A percentile compares a stretch with the other conserved stretches of the same genome.
phyloP scores from a whole-genome alignment of 92 coral and sea anemone species.

The Galaxea fascicularis region DNA sequence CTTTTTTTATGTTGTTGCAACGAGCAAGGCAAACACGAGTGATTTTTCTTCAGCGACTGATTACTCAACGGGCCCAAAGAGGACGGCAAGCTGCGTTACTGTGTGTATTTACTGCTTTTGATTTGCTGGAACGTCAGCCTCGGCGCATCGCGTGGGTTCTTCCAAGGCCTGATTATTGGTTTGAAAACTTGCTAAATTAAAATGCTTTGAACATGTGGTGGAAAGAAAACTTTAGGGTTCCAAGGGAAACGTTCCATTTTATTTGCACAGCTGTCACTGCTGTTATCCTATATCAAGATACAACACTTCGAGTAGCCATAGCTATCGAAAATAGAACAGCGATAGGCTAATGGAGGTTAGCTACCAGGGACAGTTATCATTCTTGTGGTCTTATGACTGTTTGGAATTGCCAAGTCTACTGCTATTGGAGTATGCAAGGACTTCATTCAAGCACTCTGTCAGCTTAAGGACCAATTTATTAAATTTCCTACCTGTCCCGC shows the following conservation, averaged over 20 bases:
- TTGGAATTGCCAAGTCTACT: constrained; percentile 25
- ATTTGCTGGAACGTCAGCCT: not conserved
- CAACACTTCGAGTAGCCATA: constrained; percentile 20
- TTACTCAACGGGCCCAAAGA: not conserved
- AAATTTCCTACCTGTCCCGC: constrained; percentile 9
- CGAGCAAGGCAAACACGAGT: not conserved
- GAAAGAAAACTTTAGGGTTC: constrained; percentile 1
- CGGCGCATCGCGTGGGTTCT: not conserved
- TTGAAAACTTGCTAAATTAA: not conserved
- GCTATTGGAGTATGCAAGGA: constrained; percentile 31
- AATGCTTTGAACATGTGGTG: constrained; percentile 6
- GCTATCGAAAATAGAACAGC: constrained; percentile 9
- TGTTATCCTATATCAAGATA: constrained; percentile 1
- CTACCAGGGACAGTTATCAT: constrained; percentile 20
- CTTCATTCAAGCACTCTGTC: constrained; percentile 20
- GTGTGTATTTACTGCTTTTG: not conserved
- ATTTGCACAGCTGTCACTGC: constrained; percentile 5
- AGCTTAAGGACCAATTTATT: constrained; percentile 16
- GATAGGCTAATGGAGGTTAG: constrained; percentile 29
- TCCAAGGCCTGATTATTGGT: not conserved
- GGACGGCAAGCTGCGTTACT: not conserved
- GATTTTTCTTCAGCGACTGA: constrained; percentile 4
- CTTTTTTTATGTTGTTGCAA: not conserved
- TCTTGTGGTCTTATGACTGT: constrained; percentile 32
- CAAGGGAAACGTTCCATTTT: constrained; percentile 14